These are phyloP conservation scores for Lucifuga dentata DNA, from an alignment of 2,113 vertebrate genomes.

Conservation along the genomic window DNA sequence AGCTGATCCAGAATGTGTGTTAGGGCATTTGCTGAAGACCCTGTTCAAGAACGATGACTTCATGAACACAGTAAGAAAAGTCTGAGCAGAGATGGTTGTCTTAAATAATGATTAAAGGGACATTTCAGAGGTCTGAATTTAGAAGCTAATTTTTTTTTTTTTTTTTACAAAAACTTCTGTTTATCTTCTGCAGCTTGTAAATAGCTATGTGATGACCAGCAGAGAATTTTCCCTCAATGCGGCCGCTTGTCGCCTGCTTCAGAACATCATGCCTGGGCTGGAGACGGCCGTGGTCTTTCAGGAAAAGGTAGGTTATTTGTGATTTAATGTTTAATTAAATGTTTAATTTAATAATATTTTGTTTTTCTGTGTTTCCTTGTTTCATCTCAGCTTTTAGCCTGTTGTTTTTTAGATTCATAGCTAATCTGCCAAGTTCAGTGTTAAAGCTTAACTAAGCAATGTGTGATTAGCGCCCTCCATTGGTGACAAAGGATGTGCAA, in stretches of 20 bases:
- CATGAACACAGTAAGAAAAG: constrained; percentile 93
- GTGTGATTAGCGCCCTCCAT: too few species aligned
- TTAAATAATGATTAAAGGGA: neutral
- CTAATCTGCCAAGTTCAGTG: neutral
- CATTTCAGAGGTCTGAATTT: neutral
- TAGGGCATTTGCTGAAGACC: constrained; percentile 97
- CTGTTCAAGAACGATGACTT: constrained; percentile 99
- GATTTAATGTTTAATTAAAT: neutral
- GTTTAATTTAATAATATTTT: too few species aligned
- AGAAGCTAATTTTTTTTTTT: neutral
- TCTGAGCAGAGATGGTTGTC: neutral
- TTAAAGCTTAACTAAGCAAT: too few species aligned
- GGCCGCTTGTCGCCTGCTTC: constrained; percentile 93
- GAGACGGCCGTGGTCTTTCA: constrained; percentile 91
- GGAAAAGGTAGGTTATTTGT: constrained; percentile 58
- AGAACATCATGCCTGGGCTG: constrained; percentile 98
- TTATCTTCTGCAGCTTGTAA: constrained; percentile 87
- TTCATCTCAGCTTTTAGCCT: neutral
- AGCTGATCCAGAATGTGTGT: constrained; percentile 96
- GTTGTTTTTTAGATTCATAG: neutral
- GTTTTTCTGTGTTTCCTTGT: neutral
- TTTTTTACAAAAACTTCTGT: neutral
- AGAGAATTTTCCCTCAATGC: constrained; percentile 94
- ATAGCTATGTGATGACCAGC: constrained; percentile 98
- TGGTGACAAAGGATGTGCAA: too few species aligned